These are phyloP conservation scores for Sebastes nivosus DNA, from an alignment of 2,797 vertebrate genomes.

Conservation along the genomic window DNA sequence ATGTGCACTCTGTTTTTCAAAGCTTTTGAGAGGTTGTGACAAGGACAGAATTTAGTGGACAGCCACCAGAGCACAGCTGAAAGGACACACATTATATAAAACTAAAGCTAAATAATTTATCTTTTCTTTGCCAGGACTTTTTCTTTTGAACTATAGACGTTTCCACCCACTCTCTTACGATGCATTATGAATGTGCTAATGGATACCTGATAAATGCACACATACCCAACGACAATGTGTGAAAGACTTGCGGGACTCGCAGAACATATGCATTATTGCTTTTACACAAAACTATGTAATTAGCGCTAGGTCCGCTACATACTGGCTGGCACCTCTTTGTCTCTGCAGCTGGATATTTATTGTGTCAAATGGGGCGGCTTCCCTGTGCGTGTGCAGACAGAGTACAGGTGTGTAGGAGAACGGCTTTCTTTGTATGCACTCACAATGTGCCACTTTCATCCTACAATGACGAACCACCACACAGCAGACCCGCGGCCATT, in stretches of 20 bases:
- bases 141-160: not conserved
- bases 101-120: constrained; percentile 13
- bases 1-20: not conserved
- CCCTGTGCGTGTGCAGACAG: constrained; percentile 18
- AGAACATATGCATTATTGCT: constrained; percentile 27
- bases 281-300: constrained; percentile 25
- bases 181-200: constrained; percentile 29
- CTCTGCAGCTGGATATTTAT: constrained; percentile 59
- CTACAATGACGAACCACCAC: not conserved
- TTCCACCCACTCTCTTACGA: not conserved
- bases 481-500: not conserved
- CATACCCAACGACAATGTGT: not conserved
- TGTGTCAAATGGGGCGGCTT: constrained; percentile 14
- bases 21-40: not conserved
- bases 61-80: not conserved
- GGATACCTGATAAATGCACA: constrained; percentile 13
- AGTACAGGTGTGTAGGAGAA: constrained; percentile 49
- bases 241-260: constrained; percentile 1
- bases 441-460: constrained; percentile 15
- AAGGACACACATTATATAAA: constrained; percentile 1
- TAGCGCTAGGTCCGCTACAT: not conserved
- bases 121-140: not conserved
- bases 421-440: constrained; percentile 13
- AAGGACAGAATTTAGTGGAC: constrained; percentile 7
- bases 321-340: constrained; percentile 40